phyloP scores from a whole-genome alignment of 2,113 vertebrate species.

The Dicentrarchus labrax region DNA sequence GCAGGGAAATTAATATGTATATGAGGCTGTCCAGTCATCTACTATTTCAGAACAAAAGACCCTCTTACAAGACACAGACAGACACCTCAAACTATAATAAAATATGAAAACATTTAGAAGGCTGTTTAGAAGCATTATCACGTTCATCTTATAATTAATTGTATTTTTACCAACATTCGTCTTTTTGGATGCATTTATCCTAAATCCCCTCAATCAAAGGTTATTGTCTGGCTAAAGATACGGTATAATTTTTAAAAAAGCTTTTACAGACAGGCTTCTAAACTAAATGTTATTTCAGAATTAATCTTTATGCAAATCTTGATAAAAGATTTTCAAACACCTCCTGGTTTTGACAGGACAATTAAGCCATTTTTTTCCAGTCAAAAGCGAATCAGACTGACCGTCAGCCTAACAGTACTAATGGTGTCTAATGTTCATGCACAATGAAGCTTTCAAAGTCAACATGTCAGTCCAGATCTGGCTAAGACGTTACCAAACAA shows the following conservation, averaged over 20 bases:
- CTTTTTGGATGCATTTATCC: background rate
- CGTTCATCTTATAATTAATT: background rate
- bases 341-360: background rate
- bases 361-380: background rate
- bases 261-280: background rate
- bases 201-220: background rate
- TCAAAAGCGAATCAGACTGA: background rate
- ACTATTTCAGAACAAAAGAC: background rate
- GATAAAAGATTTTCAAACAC: background rate
- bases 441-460: conserved; percentile 1
- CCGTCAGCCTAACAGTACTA: background rate
- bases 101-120: background rate
- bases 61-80: background rate
- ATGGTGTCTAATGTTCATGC: too few relatives aligned
- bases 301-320: background rate
- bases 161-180: background rate
- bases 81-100: background rate
- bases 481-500: background rate
- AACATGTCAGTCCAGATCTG: background rate
- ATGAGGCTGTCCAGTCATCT: background rate
- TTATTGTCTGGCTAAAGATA: background rate
- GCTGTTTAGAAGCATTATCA: background rate
- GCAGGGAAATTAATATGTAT: conserved; percentile 42
- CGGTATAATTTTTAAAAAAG: background rate
- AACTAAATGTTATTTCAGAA: background rate